A percentile compares a stretch with the other conserved stretches of the same genome.
These are phyloP conservation scores for pig (Sus scrofa) DNA, from an alignment of 2,113 vertebrate species.

Conservation along the genomic window DNA sequence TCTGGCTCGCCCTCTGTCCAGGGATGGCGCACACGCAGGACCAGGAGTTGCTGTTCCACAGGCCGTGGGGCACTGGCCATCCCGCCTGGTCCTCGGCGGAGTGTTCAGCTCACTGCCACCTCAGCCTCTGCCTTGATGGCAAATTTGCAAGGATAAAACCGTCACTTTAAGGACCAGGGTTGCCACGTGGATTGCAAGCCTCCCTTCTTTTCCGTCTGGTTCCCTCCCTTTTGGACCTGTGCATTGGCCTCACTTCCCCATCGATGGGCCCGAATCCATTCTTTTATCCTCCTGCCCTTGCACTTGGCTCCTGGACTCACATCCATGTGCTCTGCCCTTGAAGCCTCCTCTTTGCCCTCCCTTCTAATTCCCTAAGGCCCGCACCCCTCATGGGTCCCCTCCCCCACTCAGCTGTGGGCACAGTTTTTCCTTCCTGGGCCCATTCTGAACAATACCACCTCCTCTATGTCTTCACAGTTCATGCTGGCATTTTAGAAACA, in stretches of 20 bases:
- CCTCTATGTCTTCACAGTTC: not conserved
- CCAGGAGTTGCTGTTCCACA: not conserved
- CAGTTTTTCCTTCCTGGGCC: too few species aligned
- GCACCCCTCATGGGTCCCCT: not conserved
- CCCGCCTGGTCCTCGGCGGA: not conserved
- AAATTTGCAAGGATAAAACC: not conserved
- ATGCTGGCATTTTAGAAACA: not conserved
- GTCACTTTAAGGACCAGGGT: not conserved
- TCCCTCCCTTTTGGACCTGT: not conserved
- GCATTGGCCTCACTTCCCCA: not conserved
- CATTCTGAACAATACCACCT: too few species aligned
- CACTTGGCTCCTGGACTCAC: not conserved
- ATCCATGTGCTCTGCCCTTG: not conserved
- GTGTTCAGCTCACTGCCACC: not conserved
- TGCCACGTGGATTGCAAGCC: not conserved
- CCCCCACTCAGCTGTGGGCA: not conserved
- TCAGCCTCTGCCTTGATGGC: too few species aligned
- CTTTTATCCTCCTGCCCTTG: not conserved
- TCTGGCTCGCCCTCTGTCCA: not conserved
- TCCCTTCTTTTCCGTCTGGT: not conserved
- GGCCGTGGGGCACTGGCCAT: accelerated
- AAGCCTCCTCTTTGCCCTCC: not conserved
- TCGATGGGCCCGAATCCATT: accelerated
- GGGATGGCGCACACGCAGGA: accelerated
- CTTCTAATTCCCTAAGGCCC: accelerated